Evolutionary conservation across 2,888 invertebrate species (phyloP).

Genomic region (Zootermopsis nevadensis): DNA sequence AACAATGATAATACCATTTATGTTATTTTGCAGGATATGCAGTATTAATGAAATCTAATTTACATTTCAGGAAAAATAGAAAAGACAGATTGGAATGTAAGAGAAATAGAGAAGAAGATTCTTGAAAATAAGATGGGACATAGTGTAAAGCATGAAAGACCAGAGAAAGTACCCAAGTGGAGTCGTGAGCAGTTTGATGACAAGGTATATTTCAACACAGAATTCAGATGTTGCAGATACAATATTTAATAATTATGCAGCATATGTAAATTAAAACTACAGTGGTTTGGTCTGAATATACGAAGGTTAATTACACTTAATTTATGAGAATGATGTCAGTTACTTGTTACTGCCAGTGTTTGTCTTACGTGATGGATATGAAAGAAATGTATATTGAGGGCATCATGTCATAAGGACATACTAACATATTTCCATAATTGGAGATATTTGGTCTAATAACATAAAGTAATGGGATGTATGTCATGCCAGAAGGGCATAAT

Average conservation of each 20-base stretch:
- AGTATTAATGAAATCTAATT: neutral
- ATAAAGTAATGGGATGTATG: no score
- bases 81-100: slow-evolving; percentile 90
- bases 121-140: slow-evolving; percentile 78
- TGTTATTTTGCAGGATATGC: neutral
- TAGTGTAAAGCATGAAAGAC: slow-evolving; percentile 65
- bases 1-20: neutral
- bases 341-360: neutral
- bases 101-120: slow-evolving; percentile 90
- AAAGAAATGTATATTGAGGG: no score
- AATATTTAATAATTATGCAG: no score
- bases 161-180: slow-evolving; percentile 91
- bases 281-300: neutral
- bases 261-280: no score
- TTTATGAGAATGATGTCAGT: neutral
- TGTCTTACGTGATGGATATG: neutral
- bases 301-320: neutral
- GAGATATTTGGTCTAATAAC: no score
- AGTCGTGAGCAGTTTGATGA: slow-evolving; percentile 79
- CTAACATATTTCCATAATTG: no score
- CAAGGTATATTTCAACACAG: slow-evolving; percentile 57
- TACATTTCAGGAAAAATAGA: slow-evolving; percentile 77
- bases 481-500: no score
- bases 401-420: no score
- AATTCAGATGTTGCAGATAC: neutral